Conservation (phyloP, 2,888 invertebrate species). For the Cerastis rubricosa region DNA sequence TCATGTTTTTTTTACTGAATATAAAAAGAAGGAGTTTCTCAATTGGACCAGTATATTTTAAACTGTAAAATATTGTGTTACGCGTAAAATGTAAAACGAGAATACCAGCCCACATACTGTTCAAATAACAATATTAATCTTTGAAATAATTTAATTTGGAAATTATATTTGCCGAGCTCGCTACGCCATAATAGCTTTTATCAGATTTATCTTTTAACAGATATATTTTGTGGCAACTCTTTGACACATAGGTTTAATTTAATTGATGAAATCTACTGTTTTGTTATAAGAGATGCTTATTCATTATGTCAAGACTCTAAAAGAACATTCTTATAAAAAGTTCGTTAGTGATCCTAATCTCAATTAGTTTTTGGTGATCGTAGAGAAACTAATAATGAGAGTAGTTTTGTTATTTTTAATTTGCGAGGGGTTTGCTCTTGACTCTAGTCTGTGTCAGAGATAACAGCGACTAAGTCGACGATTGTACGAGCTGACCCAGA, state of each 20-base stretch:
- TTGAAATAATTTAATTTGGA: slow-evolving; percentile 57
- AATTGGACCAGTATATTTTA: background rate
- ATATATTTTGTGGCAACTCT: slow-evolving; percentile 38
- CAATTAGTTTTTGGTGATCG: background rate
- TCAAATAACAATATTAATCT: slow-evolving; percentile 47
- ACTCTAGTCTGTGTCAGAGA: too few relatives aligned
- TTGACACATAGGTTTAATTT: background rate
- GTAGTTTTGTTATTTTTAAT: too few relatives aligned
- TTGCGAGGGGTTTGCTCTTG: too few relatives aligned
- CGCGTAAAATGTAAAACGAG: slow-evolving; percentile 22
- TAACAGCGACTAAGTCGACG: too few relatives aligned
- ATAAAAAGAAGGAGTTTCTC: background rate
- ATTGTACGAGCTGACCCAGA: too few relatives aligned
- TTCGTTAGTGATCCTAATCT: background rate
- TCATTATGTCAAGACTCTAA: background rate
- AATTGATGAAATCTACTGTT: slow-evolving; percentile 8
- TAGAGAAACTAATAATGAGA: too few relatives aligned
- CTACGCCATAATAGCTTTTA: slow-evolving; percentile 39
- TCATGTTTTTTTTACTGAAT: too few relatives aligned
- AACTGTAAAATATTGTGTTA: background rate
- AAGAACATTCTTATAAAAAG: too few relatives aligned
- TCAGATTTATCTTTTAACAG: too few relatives aligned
- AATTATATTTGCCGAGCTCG: slow-evolving; percentile 49
- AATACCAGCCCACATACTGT: slow-evolving; percentile 17
- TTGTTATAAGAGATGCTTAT: background rate